Evolutionary conservation across 2,888 invertebrate genomes (phyloP).

Genomic region (Machimus rusticus): DNA sequence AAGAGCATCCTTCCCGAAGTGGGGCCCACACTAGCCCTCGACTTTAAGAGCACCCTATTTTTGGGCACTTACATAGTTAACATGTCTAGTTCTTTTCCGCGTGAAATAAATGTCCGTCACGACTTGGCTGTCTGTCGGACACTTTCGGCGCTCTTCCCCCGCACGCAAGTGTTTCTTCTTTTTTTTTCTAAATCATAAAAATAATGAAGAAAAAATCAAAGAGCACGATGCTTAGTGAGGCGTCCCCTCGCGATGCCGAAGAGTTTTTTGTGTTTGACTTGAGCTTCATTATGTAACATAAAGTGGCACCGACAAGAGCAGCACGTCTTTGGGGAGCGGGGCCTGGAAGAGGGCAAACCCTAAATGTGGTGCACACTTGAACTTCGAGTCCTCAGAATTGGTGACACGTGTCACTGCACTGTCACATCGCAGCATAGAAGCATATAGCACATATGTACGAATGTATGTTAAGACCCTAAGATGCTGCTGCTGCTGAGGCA

Average conservation of each 20-base stretch:
- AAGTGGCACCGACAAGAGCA: not conserved
- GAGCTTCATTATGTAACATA: slow-evolving; percentile 23
- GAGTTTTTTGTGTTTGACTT: slow-evolving; percentile 9
- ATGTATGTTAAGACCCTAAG: not conserved
- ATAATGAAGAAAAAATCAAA: slow-evolving; percentile 15
- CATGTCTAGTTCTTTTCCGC: not conserved
- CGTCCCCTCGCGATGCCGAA: not conserved
- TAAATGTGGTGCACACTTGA: slow-evolving; percentile 27
- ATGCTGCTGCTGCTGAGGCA: not conserved
- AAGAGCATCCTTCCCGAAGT: not conserved
- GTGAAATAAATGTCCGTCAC: not conserved
- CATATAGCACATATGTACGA: not conserved
- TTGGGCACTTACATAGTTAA: not conserved
- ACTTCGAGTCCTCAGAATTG: slow-evolving; percentile 27
- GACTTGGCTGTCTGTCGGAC: not conserved
- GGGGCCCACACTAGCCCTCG: not conserved
- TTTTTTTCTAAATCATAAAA: slow-evolving; percentile 1
- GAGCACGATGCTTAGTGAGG: not conserved
- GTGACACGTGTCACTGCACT: slow-evolving; percentile 39
- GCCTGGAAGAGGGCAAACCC: not conserved
- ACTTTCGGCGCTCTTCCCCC: not conserved
- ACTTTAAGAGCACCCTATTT: not conserved
- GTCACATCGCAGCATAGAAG: not conserved
- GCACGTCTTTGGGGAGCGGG: not conserved
- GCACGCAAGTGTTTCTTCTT: slow-evolving; percentile 1